Percentiles rank a stretch among this genome's conserved stretches.
phyloP scores from a whole-genome alignment of 2,888 invertebrate species.

The Amphipyra berbera region DNA sequence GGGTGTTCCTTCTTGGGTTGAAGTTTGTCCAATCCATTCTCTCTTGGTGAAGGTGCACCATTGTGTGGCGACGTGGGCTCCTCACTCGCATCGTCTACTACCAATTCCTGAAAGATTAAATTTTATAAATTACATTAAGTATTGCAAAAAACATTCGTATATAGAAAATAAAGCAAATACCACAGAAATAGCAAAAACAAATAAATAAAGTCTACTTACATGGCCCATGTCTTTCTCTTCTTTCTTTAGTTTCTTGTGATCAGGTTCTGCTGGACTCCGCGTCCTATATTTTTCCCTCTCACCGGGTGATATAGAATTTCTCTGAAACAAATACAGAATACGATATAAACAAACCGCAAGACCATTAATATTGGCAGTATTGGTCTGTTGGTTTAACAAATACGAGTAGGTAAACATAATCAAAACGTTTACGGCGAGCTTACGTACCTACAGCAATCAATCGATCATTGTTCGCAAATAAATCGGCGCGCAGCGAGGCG shows the following conservation, averaged over 20 bases:
- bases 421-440: slow-evolving; percentile 86
- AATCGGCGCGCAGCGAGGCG: slow-evolving; percentile 88
- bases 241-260: slow-evolving; percentile 93
- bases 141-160: no score
- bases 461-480: slow-evolving; percentile 90
- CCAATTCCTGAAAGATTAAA: slow-evolving; percentile 94
- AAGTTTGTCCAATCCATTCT: slow-evolving; percentile 95
- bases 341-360: slow-evolving; percentile 64
- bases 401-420: slow-evolving; percentile 86
- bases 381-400: slow-evolving; percentile 79
- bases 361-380: slow-evolving; percentile 67
- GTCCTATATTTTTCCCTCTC: slow-evolving; percentile 95
- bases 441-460: slow-evolving; percentile 86
- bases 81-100: slow-evolving; percentile 98
- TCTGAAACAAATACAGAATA: slow-evolving; percentile 88
- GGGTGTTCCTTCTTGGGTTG: slow-evolving; percentile 94
- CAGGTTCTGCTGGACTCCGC: slow-evolving; percentile 93
- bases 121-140: no score
- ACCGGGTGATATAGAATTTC: slow-evolving; percentile 96
- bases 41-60: slow-evolving; percentile 96
- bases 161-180: not conserved
- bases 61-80: slow-evolving; percentile 96
- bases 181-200: not conserved
- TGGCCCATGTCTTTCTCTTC: slow-evolving; percentile 95
- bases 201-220: slow-evolving; percentile 87